Evolutionary conservation across 2,888 invertebrate genomes (phyloP), one percentile per base, ranked within the genome.

Genomic region (Rhagophthalmus giganteus): DNA sequence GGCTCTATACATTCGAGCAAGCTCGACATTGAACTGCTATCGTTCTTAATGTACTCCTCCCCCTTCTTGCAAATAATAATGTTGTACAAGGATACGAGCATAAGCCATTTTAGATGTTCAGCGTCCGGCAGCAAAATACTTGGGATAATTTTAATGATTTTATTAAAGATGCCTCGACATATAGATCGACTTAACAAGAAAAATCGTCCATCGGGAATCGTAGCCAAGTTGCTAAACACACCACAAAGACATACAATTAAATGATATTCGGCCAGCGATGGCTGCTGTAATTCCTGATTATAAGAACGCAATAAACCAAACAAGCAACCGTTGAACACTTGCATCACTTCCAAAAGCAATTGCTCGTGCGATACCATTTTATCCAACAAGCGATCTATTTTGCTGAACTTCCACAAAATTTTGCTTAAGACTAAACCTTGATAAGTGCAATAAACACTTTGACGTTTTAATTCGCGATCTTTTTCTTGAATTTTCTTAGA

Each of bases 131-230:
- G 8, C n/a, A 14, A 14, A 15, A 53, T 15, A 2, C 15, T 32
- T 2, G 42, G 37, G n/a, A 47, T 16, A 8, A 26, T 44, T 15
- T 32, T 48, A 20, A 53, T 53, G 1, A 53, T 38, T n/a, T 44
- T 16, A 26, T 42, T 32, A 10, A 38, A 24, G 1, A 47, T 30
- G 2, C 38, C n/a, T 13, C 10, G 28, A 12, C 45, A 41, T n/a
- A 38, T 2, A 1, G 33, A 13, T 7, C 42, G 53, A 24, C 13
- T 32, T 8, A 37, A 27, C 4, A 53, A 12, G 30, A 53, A 38
- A 28, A 48, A 53, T 38, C 53, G 11, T 14, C 53, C 53, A 15
- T 53, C 53, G 4, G 53, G 53, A 26, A 34, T 33, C 7, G 53
- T 11, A 2, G 53, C 47, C 4, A 53, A 24, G 30, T 47, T 53